Base-by-base conservation (phyloP, 2,888 invertebrate species). In the Muschampia plurimacula region DNA sequence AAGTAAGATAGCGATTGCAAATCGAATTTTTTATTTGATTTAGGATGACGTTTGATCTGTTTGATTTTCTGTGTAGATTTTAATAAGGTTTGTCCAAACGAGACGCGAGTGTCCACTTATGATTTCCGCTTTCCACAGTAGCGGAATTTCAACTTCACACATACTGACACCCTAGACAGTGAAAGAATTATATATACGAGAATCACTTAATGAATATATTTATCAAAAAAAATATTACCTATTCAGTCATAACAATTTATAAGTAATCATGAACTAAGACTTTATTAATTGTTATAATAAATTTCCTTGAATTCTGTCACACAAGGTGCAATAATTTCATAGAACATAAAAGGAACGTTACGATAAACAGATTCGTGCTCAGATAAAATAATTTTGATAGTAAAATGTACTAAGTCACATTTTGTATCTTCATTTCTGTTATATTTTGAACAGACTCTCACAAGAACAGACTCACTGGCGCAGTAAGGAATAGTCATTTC, bases 321-420 rank as follows among this genome's bases (percentile, higher is more conserved):
- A 74, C 89, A 90, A 0, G 91, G 92, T 13, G 82, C 82, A 36
- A 91, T 89, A 8, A 92, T 81, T 84, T 92, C 92, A 71, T 90
- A 91, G 79, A 84, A 92, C 13, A 88, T 77, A 13, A 89, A 90
- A 44, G 90, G 90, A 0, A 86, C 80, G 75, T 88, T 84, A 32
- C 78, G 72, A 75, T 87, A 92, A 10, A 91, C 74, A 5, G 80
- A 55, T 77, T 84, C 80, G 74, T 83, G 74, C 2, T 91, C 92
- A 52, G 72, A 73, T 12, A 88, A 72, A 63, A 83, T 77, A 69
- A 93, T 86, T 85, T 93, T 89, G 41, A 92, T 78, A 3, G 89
- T 91, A 76, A 92, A 89, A 83, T 89, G 85, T 41, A 81, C 88
- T 15, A 86, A 82, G 62, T 89, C 84, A 5, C 89, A 82, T 0